Conservation (phyloP, 2,113 vertebrate species). For the Taurulus bubalis region DNA sequence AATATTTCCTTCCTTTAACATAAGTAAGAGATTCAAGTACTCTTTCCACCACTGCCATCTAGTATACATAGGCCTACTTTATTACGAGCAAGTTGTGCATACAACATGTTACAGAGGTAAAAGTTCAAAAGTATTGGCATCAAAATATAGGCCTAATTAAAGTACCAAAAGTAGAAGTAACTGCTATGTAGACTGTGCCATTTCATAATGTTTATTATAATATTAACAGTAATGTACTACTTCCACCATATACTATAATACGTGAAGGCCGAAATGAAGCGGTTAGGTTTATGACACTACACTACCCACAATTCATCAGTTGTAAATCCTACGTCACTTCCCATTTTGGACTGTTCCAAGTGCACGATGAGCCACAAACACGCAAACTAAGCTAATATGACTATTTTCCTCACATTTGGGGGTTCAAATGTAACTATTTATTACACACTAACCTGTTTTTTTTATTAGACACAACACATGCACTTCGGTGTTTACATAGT, state of each 20-base stretch:
- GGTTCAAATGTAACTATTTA: too few species aligned
- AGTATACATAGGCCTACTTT: background rate
- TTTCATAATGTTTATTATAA: background rate
- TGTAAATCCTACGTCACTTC: conserved; percentile 15
- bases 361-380: background rate
- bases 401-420: fast-evolving
- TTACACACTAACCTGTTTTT: fast-evolving
- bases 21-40: background rate
- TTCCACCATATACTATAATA: background rate
- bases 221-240: background rate
- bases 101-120: background rate
- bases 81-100: background rate
- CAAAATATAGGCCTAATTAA: background rate
- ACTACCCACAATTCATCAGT: conserved; percentile 20
- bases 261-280: background rate
- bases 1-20: background rate
- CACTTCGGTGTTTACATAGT: background rate
- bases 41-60: background rate
- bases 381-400: background rate
- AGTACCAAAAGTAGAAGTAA: background rate
- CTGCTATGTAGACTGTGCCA: background rate
- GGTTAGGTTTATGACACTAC: conserved; percentile 5
- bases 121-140: background rate
- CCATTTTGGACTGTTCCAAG: background rate
- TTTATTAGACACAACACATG: fast-evolving